phyloP scores from a whole-genome alignment of 2,888 invertebrate species.

The Drosophila monieri region DNA sequence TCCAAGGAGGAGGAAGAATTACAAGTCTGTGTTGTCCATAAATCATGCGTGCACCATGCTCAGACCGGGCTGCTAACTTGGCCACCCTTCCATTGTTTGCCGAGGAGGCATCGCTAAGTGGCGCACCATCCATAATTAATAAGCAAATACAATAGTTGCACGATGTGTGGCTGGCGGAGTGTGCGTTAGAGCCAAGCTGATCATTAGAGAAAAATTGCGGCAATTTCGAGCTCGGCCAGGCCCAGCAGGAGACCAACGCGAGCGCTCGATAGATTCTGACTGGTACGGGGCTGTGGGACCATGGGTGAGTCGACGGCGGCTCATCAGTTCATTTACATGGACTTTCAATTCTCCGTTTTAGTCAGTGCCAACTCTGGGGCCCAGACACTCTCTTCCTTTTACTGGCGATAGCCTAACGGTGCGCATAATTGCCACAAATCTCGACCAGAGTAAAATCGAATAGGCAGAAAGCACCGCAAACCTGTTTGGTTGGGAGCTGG shows the following conservation, averaged over 20 bases:
- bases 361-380: conserved; percentile 43
- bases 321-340: conserved; percentile 76
- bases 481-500: conserved; percentile 31
- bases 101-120: conserved; percentile 9
- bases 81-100: conserved; percentile 43
- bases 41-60: conserved; percentile 58
- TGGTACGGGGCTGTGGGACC: conserved; percentile 3
- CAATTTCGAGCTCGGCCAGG: conserved; percentile 53
- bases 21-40: conserved; percentile 55
- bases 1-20: conserved; percentile 39
- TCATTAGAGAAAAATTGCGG: conserved; percentile 57
- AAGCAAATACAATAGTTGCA: conserved; percentile 66
- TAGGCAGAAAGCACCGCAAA: conserved; percentile 23
- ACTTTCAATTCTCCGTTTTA: conserved; percentile 72
- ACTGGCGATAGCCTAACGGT: conserved; percentile 63
- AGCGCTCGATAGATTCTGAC: conserved; percentile 17
- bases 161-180: conserved; percentile 46
- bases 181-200: conserved; percentile 10
- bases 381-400: conserved; percentile 77
- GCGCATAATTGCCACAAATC: conserved; percentile 75
- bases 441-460: conserved; percentile 56
- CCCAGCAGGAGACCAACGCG: conserved; percentile 68
- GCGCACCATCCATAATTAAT: conserved; percentile 64
- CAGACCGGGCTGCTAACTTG: conserved; percentile 57
- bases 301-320: conserved; percentile 21